Percentiles rank a stretch among this genome's conserved stretches.
Conservation (phyloP, 2,888 invertebrate genomes). For the Myopa tessellatipennis region DNA sequence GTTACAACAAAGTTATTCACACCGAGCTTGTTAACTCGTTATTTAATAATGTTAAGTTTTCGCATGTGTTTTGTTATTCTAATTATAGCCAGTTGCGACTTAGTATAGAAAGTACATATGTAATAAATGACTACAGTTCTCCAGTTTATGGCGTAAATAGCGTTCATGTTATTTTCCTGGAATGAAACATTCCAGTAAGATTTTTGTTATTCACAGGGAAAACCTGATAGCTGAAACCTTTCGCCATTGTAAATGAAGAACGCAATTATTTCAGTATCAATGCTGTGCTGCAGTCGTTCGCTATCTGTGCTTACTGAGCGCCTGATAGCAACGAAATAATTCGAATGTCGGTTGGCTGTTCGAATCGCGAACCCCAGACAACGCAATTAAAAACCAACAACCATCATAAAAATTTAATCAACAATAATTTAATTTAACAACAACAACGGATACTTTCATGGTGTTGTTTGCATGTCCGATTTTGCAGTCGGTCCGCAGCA, state of each 20-base stretch:
- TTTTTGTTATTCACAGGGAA: too few species aligned
- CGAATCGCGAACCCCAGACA: slow-evolving; percentile 7
- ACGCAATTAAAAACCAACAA: background rate
- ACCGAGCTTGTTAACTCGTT: too few species aligned
- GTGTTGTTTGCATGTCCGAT: background rate
- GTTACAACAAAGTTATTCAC: too few species aligned
- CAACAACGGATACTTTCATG: background rate
- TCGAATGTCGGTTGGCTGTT: slow-evolving; percentile 52
- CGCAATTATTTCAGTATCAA: slow-evolving; percentile 47
- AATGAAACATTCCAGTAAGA: too few species aligned
- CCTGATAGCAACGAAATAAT: slow-evolving; percentile 56
- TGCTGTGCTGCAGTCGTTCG: slow-evolving; percentile 43
- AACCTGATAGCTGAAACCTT: background rate
- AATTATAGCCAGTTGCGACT: too few species aligned
- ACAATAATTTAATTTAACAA: too few species aligned
- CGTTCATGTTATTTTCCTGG: too few species aligned
- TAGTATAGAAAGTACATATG: too few species aligned
- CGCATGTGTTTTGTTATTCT: too few species aligned
- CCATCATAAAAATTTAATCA: background rate
- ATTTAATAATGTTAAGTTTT: too few species aligned
- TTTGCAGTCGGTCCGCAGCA: background rate
- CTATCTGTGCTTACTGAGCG: slow-evolving; percentile 46
- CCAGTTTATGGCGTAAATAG: too few species aligned
- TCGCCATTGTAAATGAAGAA: slow-evolving; percentile 5
- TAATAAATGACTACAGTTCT: too few species aligned